These are phyloP conservation scores for Scelioninae gen. 1 DNA, from an alignment of 2,888 invertebrate species.

Conservation along the genomic window DNA sequence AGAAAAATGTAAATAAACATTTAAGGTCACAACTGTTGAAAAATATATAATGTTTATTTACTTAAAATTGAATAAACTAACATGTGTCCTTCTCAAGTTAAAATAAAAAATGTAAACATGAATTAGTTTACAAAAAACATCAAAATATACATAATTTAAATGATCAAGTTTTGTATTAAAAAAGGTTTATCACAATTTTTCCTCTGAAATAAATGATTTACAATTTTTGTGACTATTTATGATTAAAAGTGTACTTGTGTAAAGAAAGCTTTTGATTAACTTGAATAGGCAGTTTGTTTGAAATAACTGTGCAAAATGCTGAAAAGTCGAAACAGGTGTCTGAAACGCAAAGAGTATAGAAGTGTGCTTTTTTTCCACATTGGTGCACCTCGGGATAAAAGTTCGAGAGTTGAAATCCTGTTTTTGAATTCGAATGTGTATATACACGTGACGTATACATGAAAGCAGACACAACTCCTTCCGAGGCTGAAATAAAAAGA, in stretches of 20 bases:
- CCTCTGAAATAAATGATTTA: no score
- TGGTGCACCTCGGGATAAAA: slow-evolving; percentile 17
- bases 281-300: background rate
- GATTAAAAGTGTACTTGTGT: background rate
- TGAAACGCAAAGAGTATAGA: slow-evolving; percentile 6
- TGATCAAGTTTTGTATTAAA: no score
- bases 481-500: slow-evolving; percentile 45
- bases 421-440: slow-evolving; percentile 33
- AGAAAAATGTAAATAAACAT: no score
- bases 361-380: slow-evolving; percentile 15
- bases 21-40: no score
- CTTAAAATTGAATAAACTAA: no score
- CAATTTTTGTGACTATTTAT: no score
- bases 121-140: no score
- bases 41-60: no score
- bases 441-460: background rate
- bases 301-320: slow-evolving; percentile 1
- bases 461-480: slow-evolving; percentile 10
- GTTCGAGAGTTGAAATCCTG: slow-evolving; percentile 47
- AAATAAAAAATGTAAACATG: no score
- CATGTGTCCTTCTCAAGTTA: no score
- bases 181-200: no score
- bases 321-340: slow-evolving; percentile 14
- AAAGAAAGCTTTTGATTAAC: background rate
- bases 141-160: no score